phyloP scores from a whole-genome alignment of 1,140 invertebrate species.

The Amyelois transitella region DNA sequence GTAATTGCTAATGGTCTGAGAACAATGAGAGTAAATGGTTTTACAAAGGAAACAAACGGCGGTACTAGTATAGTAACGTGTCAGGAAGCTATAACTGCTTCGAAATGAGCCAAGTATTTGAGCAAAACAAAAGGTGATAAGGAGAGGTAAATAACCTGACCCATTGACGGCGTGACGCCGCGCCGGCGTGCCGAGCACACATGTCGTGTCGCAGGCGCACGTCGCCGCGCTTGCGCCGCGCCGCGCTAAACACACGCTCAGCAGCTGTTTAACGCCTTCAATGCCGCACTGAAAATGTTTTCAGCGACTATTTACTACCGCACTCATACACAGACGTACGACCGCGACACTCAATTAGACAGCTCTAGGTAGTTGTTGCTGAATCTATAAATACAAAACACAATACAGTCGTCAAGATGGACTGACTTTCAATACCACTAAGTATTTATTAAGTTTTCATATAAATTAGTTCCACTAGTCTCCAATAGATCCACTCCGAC shows the following conservation, averaged over 20 bases:
- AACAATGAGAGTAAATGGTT: slow-evolving; percentile 1
- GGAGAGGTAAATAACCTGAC: slow-evolving; percentile 70
- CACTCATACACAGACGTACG: not conserved
- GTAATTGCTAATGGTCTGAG: not conserved
- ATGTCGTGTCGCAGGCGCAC: slow-evolving; percentile 22
- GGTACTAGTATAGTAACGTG: slow-evolving; percentile 19
- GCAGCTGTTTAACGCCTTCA: slow-evolving; percentile 50
- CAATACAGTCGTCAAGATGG: not conserved
- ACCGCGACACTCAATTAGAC: not conserved
- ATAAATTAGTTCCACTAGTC: slow-evolving; percentile 36
- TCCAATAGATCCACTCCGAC: slow-evolving; percentile 39
- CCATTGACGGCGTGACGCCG: slow-evolving; percentile 59
- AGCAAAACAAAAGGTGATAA: slow-evolving; percentile 73
- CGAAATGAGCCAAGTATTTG: slow-evolving; percentile 53
- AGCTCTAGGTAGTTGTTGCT: slow-evolving; percentile 8
- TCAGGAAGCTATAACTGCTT: slow-evolving; percentile 42
- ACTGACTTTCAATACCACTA: not conserved
- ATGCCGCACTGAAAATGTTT: slow-evolving; percentile 46
- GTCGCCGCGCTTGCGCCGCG: slow-evolving; percentile 7
- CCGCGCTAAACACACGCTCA: slow-evolving; percentile 26
- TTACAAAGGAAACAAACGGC: slow-evolving; percentile 12
- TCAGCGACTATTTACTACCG: slow-evolving; percentile 29
- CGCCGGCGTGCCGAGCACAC: slow-evolving; percentile 22
- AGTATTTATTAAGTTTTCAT: not conserved
- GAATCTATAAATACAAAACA: not conserved